Evolutionary conservation across 1,140 invertebrate genomes (phyloP), one percentile per base, ranked within the genome.

Genomic region (Tetramorium parvispinum): DNA sequence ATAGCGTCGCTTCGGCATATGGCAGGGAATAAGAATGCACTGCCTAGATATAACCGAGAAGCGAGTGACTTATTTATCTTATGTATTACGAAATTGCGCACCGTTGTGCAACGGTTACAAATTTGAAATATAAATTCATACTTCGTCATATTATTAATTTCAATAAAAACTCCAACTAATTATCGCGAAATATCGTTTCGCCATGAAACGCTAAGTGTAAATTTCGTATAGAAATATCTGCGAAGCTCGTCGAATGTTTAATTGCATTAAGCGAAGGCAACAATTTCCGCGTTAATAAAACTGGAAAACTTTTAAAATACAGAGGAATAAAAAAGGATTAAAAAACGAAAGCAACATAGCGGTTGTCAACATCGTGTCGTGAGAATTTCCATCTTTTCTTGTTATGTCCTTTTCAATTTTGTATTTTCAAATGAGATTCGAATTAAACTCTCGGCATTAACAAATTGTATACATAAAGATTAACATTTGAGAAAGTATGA

Each of bases 381-480:
- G 11, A 32, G 16, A 51, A 49, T 49, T 63, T 61, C 7, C n/a
- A 59, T 37, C 4, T 3, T 0, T 0, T 6, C 18, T 27, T 16
- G 7, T 40, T 32, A 16, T 3, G 24, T 21, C 10, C n/a, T 11
- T 61, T 53, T 66, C 13, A 53, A 40, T 79, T 68, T 81, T 55
- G n/a, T 40, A 40, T 32, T 16, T 65, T n/a, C 0, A 24, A 53
- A 53, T 43, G 13, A 43, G 16, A 82, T 81, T 78, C 53, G 65
- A 87, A 51, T 85, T 86, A 88, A 89, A 88, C 66, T 88, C 87
- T 73, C 70, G n/a, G 8, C 59, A 65, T 85, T 85, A 70, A 87
- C 46, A 61, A 24, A 43, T 57, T 53, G 6, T 66, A 43, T 85
- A 68, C 46, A 75, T 66, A 79, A 88, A 51, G 53, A 85, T 65